A percentile compares a stretch with the other conserved stretches of the same genome.
Conservation (phyloP, 2,797 vertebrate species). For the Erithacus rubecula region DNA sequence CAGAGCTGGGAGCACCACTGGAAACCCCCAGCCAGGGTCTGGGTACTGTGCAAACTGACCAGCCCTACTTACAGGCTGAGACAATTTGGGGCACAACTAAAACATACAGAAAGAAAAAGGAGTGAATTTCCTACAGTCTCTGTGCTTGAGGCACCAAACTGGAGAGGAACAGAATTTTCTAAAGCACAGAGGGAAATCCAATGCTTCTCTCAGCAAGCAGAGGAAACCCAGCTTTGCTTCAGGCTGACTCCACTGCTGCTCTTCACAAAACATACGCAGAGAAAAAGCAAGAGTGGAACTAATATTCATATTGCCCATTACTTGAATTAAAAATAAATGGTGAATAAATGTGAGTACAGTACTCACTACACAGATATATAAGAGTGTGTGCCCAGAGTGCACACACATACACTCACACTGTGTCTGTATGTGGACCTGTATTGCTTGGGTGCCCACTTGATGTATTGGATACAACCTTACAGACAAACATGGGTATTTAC, state of each 20-base stretch:
- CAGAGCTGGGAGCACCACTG: neutral
- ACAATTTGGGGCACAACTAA: neutral
- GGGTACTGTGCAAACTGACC: neutral
- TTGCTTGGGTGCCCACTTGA: conserved; percentile 66
- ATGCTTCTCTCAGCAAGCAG: neutral
- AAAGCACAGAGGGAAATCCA: neutral
- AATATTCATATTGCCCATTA: conserved; percentile 45
- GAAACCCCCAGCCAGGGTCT: neutral
- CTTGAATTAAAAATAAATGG: conserved; percentile 51
- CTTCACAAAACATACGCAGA: neutral
- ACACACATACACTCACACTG: conserved; percentile 1
- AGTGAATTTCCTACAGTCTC: neutral
- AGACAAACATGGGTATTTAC: conserved; percentile 45
- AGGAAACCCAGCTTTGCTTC: neutral
- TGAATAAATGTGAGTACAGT: conserved; percentile 5
- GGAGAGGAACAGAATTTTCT: neutral
- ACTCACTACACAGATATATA: neutral
- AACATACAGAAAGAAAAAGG: neutral
- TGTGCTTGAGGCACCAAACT: neutral
- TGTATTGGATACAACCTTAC: conserved; percentile 39
- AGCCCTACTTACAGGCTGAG: neutral
- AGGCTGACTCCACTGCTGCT: neutral
- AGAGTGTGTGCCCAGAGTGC: neutral
- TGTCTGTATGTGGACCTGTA: conserved; percentile 3
- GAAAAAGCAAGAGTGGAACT: neutral